Base-by-base conservation (phyloP, 2,797 vertebrate genomes). In the Sphenopsis melanotis region DNA sequence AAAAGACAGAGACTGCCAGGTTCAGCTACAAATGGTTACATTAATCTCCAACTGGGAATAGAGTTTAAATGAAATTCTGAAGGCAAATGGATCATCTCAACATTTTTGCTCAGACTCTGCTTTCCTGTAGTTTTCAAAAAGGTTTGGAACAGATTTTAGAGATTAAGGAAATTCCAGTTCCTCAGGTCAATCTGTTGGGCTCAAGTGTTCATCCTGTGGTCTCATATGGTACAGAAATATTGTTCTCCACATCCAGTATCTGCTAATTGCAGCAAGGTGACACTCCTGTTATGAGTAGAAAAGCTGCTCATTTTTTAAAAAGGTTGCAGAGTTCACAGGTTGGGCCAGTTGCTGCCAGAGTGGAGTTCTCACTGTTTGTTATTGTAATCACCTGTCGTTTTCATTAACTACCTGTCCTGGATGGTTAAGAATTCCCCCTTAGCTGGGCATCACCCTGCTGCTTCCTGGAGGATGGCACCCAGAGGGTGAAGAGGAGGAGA, bases 21-120 rank as follows among this genome's bases (percentile, higher is more conserved):
- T 89, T 95, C 80, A 83, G 41, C 59, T 86, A 49, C 46, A 89
- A 95, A 68, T 30, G 50, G 56, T 52, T 74, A 56, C 47, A 66
- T 47, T 44, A 74, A 93, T 84, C 44, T 84, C 70, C 78, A 89
- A 2, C 16, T 27, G 68, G 57, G 41, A 90, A 82, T 18, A 82
- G 27, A 84, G 15, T 66, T 90, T 76, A 93, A 89, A 94, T 82
- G 3, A 87, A 96, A 90, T 90, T 93, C 59, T 59, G 56, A 93
- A 90, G 32, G 23, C 29, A 71, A 65, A 91, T 69, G 42, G 72
- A 94, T 95, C 37, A 80, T 74, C 36, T 46, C 21, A 85, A 55
- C 14, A 12, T 50, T 83, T 92, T 89, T 83, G 6, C 64, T 57
- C 50, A 78, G 29, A 65, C 22, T 2, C 13, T 75, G 4, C 9